These are phyloP conservation scores for Adelognathus sp. DNA, from an alignment of 2,888 invertebrate species.

Conservation along the genomic window DNA sequence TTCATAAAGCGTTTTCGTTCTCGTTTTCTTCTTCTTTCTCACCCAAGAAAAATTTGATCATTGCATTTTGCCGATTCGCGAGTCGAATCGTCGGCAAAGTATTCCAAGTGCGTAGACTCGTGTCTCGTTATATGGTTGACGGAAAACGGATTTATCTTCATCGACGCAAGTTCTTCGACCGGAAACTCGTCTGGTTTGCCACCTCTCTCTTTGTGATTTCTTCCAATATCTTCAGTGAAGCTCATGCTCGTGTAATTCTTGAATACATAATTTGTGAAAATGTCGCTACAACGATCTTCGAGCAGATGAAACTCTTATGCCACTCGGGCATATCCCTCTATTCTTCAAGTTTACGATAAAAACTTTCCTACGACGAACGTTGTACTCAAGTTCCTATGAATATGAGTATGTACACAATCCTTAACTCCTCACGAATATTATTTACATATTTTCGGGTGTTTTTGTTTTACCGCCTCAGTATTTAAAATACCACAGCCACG, in stretches of 20 bases:
- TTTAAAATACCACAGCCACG: slow-evolving; percentile 65
- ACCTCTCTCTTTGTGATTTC: not conserved
- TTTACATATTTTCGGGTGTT: slow-evolving; percentile 5
- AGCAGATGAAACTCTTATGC: not conserved
- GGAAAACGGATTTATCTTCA: slow-evolving; percentile 13
- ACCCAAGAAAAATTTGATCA: not conserved
- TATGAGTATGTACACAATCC: slow-evolving; percentile 26
- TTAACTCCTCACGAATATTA: slow-evolving; percentile 20
- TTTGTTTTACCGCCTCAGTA: not conserved
- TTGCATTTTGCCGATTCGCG: not conserved
- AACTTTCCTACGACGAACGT: not conserved
- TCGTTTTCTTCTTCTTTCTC: not conserved
- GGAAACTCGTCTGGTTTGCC: not conserved
- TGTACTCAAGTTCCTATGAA: slow-evolving; percentile 1
- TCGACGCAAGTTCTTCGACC: no score
- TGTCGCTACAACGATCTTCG: slow-evolving; percentile 13
- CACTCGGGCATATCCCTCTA: not conserved
- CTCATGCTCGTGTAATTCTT: slow-evolving; percentile 4
- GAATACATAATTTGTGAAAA: slow-evolving; percentile 3
- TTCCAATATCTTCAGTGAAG: not conserved
- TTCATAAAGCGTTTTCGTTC: not conserved
- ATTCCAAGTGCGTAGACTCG: not conserved
- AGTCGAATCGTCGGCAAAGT: not conserved
- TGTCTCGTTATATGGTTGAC: not conserved
- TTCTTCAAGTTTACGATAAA: slow-evolving; percentile 10